Conservation (phyloP, 2,797 vertebrate species). For the Falco biarmicus region DNA sequence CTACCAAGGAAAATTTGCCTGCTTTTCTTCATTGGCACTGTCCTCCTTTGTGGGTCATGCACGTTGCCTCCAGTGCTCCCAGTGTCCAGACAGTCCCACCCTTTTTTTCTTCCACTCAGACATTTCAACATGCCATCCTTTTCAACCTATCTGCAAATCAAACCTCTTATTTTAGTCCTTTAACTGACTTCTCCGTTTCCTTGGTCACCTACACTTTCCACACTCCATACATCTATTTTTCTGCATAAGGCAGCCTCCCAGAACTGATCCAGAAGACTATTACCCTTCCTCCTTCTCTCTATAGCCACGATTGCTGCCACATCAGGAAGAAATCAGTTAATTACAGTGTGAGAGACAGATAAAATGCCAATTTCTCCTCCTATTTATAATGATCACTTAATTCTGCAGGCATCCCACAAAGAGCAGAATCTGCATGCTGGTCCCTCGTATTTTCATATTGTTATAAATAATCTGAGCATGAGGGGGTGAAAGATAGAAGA, state of each 20-base stretch:
- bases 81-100: neutral
- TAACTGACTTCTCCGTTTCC: neutral
- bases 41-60: neutral
- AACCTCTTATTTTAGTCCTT: neutral
- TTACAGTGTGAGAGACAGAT: constrained; percentile 54
- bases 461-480: constrained; percentile 63
- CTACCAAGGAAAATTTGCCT: neutral
- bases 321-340: constrained; percentile 67
- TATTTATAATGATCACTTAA: constrained; percentile 72
- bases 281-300: constrained; percentile 28
- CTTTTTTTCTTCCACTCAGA: neutral
- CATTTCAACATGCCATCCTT: neutral
- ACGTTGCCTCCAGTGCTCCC: accelerated
- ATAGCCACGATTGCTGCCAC: constrained; percentile 30
- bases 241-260: neutral
- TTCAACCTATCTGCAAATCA: neutral
- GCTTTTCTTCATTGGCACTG: neutral
- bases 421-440: constrained; percentile 58
- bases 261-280: neutral
- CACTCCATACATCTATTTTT: constrained; percentile 10
- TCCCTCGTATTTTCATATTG: constrained; percentile 58
- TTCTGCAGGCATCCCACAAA: constrained; percentile 63
- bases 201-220: neutral
- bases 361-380: constrained; percentile 67
- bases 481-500: constrained; percentile 5